Evolutionary conservation across 1,140 invertebrate species (phyloP).

Genomic region (Scaptomyza graminum): DNA sequence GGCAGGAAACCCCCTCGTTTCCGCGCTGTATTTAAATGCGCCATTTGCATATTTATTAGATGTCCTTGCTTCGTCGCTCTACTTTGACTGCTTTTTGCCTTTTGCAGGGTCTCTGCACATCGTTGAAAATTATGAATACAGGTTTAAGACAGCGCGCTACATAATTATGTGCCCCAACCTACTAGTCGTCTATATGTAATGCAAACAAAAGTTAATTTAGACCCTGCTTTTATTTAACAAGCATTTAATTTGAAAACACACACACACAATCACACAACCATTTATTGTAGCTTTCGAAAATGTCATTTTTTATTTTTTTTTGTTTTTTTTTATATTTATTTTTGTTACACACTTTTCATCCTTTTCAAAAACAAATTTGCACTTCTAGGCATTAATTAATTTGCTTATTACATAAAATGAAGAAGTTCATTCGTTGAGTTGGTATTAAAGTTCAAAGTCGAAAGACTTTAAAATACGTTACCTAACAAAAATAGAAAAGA

Average conservation of each 20-base stretch:
- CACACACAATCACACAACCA: constrained; percentile 30
- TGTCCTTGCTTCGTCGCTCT: constrained; percentile 32
- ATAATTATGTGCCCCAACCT: constrained; percentile 64
- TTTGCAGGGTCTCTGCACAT: constrained; percentile 26
- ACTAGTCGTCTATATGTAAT: constrained; percentile 67
- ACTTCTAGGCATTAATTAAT: constrained; percentile 78
- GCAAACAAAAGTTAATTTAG: constrained; percentile 83
- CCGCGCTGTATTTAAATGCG: constrained; percentile 69
- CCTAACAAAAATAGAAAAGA: background rate
- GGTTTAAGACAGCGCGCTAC: constrained; percentile 69
- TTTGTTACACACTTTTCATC: constrained; percentile 41
- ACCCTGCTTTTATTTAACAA: constrained; percentile 81
- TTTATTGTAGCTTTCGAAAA: constrained; percentile 48
- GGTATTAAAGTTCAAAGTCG: background rate
- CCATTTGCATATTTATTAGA: constrained; percentile 83
- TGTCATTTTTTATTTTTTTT: constrained; percentile 50
- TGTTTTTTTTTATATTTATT: constrained; percentile 10
- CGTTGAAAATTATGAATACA: constrained; percentile 64
- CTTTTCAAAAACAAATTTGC: constrained; percentile 76
- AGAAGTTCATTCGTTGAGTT: constrained; percentile 7
- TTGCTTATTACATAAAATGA: constrained; percentile 58
- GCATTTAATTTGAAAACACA: constrained; percentile 62
- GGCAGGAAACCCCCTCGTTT: constrained; percentile 4
- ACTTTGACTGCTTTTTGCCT: constrained; percentile 28
- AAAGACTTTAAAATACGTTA: constrained; percentile 6